These are phyloP conservation scores for Popillia japonica DNA, from an alignment of 1,140 invertebrate genomes.

Conservation along the genomic window DNA sequence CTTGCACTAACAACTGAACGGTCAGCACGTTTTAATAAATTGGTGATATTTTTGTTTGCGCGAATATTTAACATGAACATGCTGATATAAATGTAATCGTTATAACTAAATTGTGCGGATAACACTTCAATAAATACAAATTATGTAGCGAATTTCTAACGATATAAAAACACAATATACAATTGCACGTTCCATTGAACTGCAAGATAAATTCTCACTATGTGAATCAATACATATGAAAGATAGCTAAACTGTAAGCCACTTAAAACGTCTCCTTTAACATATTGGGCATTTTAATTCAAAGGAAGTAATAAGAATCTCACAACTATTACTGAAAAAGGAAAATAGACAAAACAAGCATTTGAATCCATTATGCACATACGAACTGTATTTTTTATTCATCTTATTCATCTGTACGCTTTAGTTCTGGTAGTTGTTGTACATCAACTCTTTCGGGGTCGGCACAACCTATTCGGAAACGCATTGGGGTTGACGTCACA, in stretches of 20 bases:
- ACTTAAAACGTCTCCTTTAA: not conserved
- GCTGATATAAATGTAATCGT: no score
- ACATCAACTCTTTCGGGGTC: constrained; percentile 34
- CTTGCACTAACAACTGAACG: no score
- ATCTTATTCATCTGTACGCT: not conserved
- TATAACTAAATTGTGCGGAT: no score
- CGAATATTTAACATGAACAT: no score
- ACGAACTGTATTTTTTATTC: not conserved
- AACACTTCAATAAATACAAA: no score
- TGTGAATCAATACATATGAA: not conserved
- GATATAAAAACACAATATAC: no score
- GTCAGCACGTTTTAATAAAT: no score
- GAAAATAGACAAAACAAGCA: constrained; percentile 9
- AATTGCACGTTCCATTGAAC: no score
- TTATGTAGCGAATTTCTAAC: no score
- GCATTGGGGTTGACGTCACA: constrained; percentile 51
- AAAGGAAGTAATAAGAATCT: not conserved
- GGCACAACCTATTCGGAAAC: constrained; percentile 36
- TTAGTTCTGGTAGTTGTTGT: constrained; percentile 22
- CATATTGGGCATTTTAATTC: not conserved
- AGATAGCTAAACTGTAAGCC: not conserved
- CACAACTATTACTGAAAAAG: not conserved
- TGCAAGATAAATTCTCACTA: not conserved
- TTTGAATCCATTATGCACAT: constrained; percentile 26
- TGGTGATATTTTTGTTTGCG: no score